These are phyloP conservation scores for Gymnobelideus leadbeateri DNA, from an alignment of 2,113 vertebrate genomes.

Conservation along the genomic window DNA sequence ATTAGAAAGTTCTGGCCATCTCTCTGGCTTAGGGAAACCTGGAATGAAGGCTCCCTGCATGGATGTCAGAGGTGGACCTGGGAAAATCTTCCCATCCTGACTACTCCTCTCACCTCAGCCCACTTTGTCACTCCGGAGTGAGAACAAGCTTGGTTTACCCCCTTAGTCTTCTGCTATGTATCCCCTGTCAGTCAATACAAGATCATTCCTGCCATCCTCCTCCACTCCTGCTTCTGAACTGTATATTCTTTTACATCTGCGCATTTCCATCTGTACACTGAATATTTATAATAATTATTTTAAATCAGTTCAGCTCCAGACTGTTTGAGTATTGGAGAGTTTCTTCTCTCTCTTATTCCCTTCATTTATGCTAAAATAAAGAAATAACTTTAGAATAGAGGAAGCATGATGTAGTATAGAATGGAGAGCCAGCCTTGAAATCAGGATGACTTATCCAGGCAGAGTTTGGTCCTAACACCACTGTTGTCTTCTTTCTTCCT, in stretches of 20 bases:
- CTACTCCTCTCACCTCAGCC: background rate
- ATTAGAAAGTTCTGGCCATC: background rate
- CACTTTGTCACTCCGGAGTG: background rate
- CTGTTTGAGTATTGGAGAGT: background rate
- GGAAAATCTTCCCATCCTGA: background rate
- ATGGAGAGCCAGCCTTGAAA: background rate
- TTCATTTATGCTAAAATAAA: background rate
- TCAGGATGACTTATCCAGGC: background rate
- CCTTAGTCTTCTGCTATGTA: background rate
- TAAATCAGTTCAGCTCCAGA: background rate
- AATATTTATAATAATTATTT: background rate
- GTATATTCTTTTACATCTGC: background rate
- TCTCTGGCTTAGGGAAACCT: background rate
- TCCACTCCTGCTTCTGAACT: background rate
- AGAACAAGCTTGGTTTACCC: background rate
- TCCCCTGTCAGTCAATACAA: background rate
- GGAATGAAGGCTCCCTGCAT: background rate
- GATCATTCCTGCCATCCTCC: background rate
- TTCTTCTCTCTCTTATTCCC: conserved; percentile 9
- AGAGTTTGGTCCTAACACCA: conserved; percentile 23
- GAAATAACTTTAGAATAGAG: background rate
- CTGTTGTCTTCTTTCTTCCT: conserved; percentile 31
- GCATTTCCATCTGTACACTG: background rate
- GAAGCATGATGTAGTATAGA: background rate
- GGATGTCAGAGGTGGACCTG: background rate